Percentiles rank a stretch among this genome's conserved stretches.
These are phyloP conservation scores for Holothuria glaberrima DNA, from an alignment of 35 echinoderm and acorn worm species.

Conservation along the genomic window DNA sequence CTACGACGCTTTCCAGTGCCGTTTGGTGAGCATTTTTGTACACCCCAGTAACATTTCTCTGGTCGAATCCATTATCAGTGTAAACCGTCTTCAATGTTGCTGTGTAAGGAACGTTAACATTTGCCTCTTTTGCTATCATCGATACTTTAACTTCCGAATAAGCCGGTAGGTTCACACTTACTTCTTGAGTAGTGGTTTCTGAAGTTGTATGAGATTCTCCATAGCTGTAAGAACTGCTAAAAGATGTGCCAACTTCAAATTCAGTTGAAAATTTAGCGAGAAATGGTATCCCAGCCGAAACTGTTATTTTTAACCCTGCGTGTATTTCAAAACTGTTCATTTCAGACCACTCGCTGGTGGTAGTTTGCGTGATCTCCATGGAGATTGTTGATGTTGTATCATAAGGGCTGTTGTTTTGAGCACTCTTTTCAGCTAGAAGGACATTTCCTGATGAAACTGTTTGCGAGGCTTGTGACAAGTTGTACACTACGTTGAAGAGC, in stretches of 20 bases:
- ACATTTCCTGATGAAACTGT: neutral
- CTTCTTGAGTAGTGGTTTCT: neutral
- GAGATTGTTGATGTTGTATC: neutral
- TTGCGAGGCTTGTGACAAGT: neutral
- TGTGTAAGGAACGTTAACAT: neutral
- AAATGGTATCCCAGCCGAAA: neutral
- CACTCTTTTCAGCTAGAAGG: neutral
- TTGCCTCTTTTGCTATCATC: slow-evolving; percentile 1
- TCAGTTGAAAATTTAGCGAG: neutral
- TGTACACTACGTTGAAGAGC: neutral
- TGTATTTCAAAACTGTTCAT: neutral
- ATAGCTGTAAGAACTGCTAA: neutral
- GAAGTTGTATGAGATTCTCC: neutral
- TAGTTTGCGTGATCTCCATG: neutral
- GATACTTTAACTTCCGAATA: neutral
- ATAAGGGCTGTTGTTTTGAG: neutral
- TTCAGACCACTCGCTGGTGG: neutral
- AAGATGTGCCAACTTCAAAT: neutral
- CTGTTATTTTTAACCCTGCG: neutral
- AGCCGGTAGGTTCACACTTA: neutral
- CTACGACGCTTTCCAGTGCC: neutral
- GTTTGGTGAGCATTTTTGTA: neutral
- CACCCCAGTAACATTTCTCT: neutral
- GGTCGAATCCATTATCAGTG: neutral
- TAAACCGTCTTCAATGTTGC: neutral